Evolutionary conservation across 2,113 vertebrate genomes (phyloP).

Genomic region (Asarcornis scutulata): DNA sequence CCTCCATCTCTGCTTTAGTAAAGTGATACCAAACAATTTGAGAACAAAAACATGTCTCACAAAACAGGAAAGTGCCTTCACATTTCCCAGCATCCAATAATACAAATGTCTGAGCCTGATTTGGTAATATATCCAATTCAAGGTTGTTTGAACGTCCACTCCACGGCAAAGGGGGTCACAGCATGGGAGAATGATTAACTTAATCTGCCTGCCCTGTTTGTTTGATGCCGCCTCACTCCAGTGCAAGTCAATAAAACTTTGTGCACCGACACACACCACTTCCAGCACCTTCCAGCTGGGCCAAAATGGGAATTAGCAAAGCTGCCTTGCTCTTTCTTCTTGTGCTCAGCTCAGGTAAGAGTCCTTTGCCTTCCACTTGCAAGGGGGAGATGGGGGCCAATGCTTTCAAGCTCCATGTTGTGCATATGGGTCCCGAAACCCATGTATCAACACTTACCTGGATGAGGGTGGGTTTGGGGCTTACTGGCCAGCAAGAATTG

Average conservation of each 20-base stretch:
- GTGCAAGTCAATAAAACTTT: slow-evolving; percentile 62
- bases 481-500: neutral
- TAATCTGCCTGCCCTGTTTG: slow-evolving; percentile 42
- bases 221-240: slow-evolving; percentile 47
- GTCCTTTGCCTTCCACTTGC: neutral
- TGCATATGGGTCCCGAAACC: neutral
- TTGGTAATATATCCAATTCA: slow-evolving; percentile 67
- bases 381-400: neutral
- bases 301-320: slow-evolving; percentile 70
- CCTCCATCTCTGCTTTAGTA: neutral
- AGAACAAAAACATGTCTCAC: neutral
- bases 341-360: slow-evolving; percentile 78
- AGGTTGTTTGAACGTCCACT: slow-evolving; percentile 70
- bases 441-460: rapidly evolving
- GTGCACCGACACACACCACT: slow-evolving; percentile 7
- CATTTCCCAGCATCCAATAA: slow-evolving; percentile 40
- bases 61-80: neutral
- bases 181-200: slow-evolving; percentile 77
- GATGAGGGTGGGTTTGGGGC: rapidly evolving
- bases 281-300: neutral
- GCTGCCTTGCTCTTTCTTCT: slow-evolving; percentile 70
- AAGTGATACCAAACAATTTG: neutral
- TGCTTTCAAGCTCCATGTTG: neutral
- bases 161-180: neutral
- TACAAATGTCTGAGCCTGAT: slow-evolving; percentile 22